Conservation (phyloP, 1,140 invertebrate species). For the Coenobita brevimanus region DNA sequence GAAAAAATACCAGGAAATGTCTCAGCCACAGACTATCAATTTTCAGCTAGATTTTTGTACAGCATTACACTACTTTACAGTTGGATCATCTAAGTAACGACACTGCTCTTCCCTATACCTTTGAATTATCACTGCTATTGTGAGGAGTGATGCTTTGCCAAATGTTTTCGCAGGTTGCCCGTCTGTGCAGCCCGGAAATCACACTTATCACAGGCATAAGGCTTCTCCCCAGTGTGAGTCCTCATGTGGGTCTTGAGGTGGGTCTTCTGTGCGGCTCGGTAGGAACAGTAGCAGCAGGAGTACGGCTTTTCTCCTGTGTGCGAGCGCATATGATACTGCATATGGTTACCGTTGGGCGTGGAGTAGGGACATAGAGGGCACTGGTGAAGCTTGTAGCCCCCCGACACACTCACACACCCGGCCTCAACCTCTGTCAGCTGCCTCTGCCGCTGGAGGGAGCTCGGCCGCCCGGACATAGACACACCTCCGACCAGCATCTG, state of each 20-base stretch:
- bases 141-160: not conserved
- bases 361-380: not conserved
- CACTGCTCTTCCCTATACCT: too few relatives aligned
- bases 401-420: too few relatives aligned
- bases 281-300: not conserved
- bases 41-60: too few relatives aligned
- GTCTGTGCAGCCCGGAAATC: not conserved
- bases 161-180: constrained; percentile 2
- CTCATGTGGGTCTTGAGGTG: constrained; percentile 14
- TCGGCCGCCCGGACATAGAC: too few relatives aligned
- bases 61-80: too few relatives aligned
- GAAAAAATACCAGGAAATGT: too few relatives aligned
- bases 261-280: not conserved
- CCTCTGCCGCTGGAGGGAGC: too few relatives aligned
- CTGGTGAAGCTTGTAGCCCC: not conserved
- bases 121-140: too few relatives aligned
- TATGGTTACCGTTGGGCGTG: not conserved
- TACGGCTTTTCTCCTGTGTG: not conserved
- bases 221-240: constrained; percentile 19
- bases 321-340: not conserved
- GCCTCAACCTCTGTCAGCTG: too few relatives aligned
- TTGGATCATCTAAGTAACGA: too few relatives aligned
- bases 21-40: too few relatives aligned
- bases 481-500: too few relatives aligned
- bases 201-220: constrained; percentile 8